These are phyloP conservation scores for Sebastes variabilis DNA, from an alignment of 2,797 vertebrate species.

Conservation along the genomic window DNA sequence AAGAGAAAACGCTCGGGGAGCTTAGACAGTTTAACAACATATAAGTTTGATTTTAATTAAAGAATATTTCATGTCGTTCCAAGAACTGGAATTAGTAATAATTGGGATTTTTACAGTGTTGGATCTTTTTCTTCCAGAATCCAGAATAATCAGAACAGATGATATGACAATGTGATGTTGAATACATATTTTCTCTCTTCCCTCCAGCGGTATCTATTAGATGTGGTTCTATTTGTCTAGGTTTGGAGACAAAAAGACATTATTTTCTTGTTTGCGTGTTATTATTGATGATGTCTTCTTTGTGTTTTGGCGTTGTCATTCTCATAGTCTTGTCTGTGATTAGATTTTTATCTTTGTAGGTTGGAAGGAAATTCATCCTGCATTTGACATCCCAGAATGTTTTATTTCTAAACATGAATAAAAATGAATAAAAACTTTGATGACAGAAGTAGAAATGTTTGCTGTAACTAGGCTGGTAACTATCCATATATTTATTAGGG, in stretches of 20 bases:
- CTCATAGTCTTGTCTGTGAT: not conserved
- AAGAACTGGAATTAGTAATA: not conserved
- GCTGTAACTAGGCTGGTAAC: not conserved
- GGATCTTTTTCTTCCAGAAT: not conserved
- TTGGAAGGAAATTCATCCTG: not conserved
- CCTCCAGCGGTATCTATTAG: not conserved
- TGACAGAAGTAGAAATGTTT: not conserved
- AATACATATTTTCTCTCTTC: not conserved
- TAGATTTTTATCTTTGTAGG: not conserved
- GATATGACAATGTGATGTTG: not conserved
- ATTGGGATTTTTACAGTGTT: not conserved
- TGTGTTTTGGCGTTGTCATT: slow-evolving; percentile 2
- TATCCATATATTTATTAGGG: not conserved
- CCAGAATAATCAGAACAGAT: not conserved
- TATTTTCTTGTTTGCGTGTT: not conserved
- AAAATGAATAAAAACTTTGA: slow-evolving; percentile 2
- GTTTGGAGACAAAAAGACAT: not conserved
- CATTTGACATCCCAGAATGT: not conserved
- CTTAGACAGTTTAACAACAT: not conserved
- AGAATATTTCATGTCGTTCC: not conserved
- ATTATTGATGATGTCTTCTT: not conserved
- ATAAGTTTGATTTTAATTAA: not conserved
- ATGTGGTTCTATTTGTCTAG: not conserved
- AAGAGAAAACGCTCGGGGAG: not conserved
- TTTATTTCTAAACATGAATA: slow-evolving; percentile 2